Base-by-base conservation (phyloP, 2,797 vertebrate genomes). In the Heteromormyrus szaboi region DNA sequence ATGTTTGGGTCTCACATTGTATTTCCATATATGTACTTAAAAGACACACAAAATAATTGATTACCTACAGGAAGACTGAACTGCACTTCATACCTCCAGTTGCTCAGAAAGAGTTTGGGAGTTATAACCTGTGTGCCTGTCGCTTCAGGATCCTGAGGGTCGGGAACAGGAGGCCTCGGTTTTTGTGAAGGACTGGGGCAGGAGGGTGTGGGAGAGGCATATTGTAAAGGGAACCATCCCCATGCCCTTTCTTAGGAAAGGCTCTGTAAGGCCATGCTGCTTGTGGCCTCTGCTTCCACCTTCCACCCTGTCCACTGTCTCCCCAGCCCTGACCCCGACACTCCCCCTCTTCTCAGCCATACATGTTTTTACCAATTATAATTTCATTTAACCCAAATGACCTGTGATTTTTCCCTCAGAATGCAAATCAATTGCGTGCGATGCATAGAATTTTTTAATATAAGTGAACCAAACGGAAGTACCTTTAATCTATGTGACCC, bases 181-280 rank as follows among this genome's bases (percentile, higher is more conserved):
- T 91, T 95, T 92, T 95, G 96, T 96, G 96, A 94, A 95, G 93
- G 96, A 96, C 93, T 96, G 96, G 96, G 95, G 95, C 92, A 94
- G 93, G 93, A 95, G 96, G 95, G 96, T 96, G 90, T 96, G 96
- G 96, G 94, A 96, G 93, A 93, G 93, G 85, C 95, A 95, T 89
- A 96, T 96, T 95, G 93, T 95, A 93, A 96, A 96, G 95, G 95
- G 92, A 93, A 96, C 96, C 96, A 95, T 96, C 93, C 96, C 95
- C 91, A 95, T 95, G 95, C 93, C 91, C 94, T 93, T 95, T 94
- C 93, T 94, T 93, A 96, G 88, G 93, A 95, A 94, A 95, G 95
- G 95, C 95, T 95, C 93, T 62, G 95, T 96, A 96, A 96, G 96
- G 91, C 95, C 93, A 59, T 88, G 87, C 50, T 65, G 84, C 88